Base-by-base conservation (phyloP, 2,888 invertebrate genomes). In the Microdon myrmicae region DNA sequence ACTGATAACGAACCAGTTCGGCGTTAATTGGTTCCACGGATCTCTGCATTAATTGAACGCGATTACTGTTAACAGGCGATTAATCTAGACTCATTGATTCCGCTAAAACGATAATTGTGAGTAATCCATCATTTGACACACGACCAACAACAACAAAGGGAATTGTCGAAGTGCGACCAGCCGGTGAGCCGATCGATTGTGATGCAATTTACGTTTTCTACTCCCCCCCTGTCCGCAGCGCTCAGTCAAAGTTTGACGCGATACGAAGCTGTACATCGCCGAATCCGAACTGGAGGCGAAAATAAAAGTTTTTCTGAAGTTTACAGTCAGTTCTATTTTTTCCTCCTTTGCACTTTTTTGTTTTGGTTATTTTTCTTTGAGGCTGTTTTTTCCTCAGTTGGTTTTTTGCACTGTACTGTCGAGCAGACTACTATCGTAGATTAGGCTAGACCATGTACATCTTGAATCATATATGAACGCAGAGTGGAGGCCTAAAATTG, bases 231-330 rank as follows among this genome's bases (percentile, higher is more conserved):
- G 43, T 51, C 53, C 58, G 47, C 51, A 51, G 53, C 43, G 56
- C 44, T 38, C 47, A 25, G 19, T 37, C 14, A 22, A 12, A 26
- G 34, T 38, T 31, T 3, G 3, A 39, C n/a, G 37, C 58, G 64
- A 64, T 53, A 58, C 47, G 64, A 37, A 58, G 58, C 64, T 34
- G 58, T 56, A 53, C 58, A 64, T 64, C 58, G 64, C 45, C 58
- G 64, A 64, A 64, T 64, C 58, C 58, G 47, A 58, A 64, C 64
- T 64, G 64, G 51, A 64, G 47, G 26, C 47, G 58, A 20, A 38
- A 58, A 47, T 58, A n/a, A 41, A 64, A 37, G 43, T 31, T 16
- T 44, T 48, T 49, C 44, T 49, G 31, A 56, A 45, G 31, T 48
- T 48, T 29, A 49, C 44, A 34, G 45, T 55, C 49, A 31, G 34